Percentiles rank a stretch among this genome's conserved stretches.
These are phyloP conservation scores for Nephrotoma flavescens DNA, from an alignment of 2,888 invertebrate species.

Conservation along the genomic window DNA sequence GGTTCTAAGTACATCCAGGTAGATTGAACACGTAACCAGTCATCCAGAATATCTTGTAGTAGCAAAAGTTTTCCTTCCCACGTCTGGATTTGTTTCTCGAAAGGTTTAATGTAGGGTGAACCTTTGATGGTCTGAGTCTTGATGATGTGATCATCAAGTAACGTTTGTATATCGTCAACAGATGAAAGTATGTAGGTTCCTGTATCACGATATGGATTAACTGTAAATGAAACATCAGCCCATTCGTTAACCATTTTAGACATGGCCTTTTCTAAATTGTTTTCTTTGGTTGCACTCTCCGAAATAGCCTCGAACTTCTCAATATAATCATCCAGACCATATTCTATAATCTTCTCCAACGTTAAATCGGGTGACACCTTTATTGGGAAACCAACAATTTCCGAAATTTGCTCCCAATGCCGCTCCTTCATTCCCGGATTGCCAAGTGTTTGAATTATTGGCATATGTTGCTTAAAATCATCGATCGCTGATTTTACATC, in stretches of 20 bases:
- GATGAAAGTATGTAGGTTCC: conserved; percentile 82
- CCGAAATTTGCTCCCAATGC: conserved; percentile 91
- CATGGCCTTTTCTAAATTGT: conserved; percentile 77
- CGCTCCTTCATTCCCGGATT: conserved; percentile 86
- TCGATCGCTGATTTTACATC: conserved; percentile 54
- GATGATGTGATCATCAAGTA: conserved; percentile 89
- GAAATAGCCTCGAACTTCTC: conserved; percentile 82
- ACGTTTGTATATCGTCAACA: conserved; percentile 84
- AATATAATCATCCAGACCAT: conserved; percentile 76
- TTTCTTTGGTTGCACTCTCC: conserved; percentile 92
- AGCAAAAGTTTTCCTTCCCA: conserved; percentile 81
- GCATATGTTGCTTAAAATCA: conserved; percentile 73
- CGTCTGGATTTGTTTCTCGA: conserved; percentile 58
- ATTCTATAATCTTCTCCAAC: conserved; percentile 75
- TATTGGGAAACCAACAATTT: conserved; percentile 87
- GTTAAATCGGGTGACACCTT: conserved; percentile 69
- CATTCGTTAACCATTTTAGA: conserved; percentile 85
- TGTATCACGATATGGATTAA: conserved; percentile 68
- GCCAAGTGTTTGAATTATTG: conserved; percentile 83
- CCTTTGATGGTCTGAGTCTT: conserved; percentile 97
- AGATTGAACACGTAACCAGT: conserved; percentile 88
- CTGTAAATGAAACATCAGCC: conserved; percentile 62
- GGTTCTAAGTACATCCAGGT: conserved; percentile 97
- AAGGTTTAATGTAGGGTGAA: conserved; percentile 91
- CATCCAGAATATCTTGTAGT: conserved; percentile 86